A percentile compares a stretch with the other conserved stretches of the same genome.
Conservation (phyloP, 2,797 vertebrate genomes). For the Bufotes viridis region DNA sequence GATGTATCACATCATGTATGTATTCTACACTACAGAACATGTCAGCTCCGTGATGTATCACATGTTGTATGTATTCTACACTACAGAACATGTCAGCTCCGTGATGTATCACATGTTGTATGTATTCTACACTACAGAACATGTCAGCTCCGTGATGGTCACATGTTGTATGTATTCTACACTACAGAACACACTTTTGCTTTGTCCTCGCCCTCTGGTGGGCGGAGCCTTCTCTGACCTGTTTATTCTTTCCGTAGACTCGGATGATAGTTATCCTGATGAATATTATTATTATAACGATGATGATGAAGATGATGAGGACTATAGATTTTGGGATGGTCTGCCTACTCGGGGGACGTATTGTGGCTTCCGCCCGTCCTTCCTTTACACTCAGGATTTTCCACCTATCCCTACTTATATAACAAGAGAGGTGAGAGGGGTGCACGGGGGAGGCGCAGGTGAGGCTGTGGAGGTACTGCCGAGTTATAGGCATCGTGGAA, state of each 20-base stretch:
- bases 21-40: too few relatives aligned
- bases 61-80: too few relatives aligned
- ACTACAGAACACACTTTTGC: too few relatives aligned
- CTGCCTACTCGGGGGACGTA: not conserved
- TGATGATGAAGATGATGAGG: conserved; percentile 11
- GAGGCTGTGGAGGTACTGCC: not conserved
- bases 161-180: too few relatives aligned
- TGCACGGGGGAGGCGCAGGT: too few relatives aligned
- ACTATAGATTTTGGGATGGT: not conserved
- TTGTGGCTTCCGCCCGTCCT: conserved; percentile 11
- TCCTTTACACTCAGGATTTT: not conserved
- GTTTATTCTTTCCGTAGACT: not conserved
- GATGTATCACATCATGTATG: too few relatives aligned
- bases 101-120: too few relatives aligned
- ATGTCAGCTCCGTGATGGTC: not conserved
- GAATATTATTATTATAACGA: conserved; percentile 53
- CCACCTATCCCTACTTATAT: not conserved
- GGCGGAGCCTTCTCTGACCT: not conserved
- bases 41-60: too few relatives aligned
- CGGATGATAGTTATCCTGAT: conserved; percentile 21
- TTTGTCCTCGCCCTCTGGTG: not conserved
- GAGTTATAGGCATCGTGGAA: too few relatives aligned
- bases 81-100: too few relatives aligned
- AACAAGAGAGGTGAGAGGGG: conserved; percentile 38
- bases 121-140: too few relatives aligned